Base-by-base conservation (phyloP, 1,140 invertebrate species). In the Cyclargus thomasi region DNA sequence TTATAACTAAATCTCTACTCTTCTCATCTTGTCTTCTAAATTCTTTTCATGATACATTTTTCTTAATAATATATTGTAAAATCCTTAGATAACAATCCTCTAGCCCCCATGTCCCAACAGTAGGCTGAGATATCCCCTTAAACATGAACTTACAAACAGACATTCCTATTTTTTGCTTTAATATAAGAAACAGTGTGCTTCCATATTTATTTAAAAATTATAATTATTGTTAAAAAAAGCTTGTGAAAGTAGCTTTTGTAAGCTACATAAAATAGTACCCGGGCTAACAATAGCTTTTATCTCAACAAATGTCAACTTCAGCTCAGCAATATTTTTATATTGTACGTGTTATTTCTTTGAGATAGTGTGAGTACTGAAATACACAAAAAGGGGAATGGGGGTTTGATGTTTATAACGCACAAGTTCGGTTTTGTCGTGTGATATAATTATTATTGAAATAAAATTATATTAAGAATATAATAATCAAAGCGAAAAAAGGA, bases 151-250 rank as follows among this genome's bases (percentile, higher is more conserved):
- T 47, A 11, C 18, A 20, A 20, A 59, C 55, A 20, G 18, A 59
- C 55, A 59, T 59, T 59, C 55, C 55, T 59, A 59, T 20, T 2
- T 21, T 11, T 59, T 59, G 55, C 55, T 59, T 59, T 59, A 59
- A 55, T 11, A 18, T 21, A 59, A 18, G 55, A 47, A 47, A 47
- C 39, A 47, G 39, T 47, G 55, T 59, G 55, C 55, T 59, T 59
- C 55, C 55, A 59, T 59, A 59, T 59, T 59, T 29, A 29, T 47
- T 47, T 47, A 14, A 47, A 47, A 47, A 47, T 47, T 47, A 47
- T 47, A 47, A 47, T 47, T 14, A 47, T 47, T 47, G 6, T 47
- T 1, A 47, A 47, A n/a, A n/a, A n/a, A n/a, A n/a, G n/a, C n/a
- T n/a, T n/a, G n/a, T n/a, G 39, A 47, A 47, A 29, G 11, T 11